These are phyloP conservation scores for Decapterus maruadsi DNA, from an alignment of 2,797 vertebrate genomes.

Conservation along the genomic window DNA sequence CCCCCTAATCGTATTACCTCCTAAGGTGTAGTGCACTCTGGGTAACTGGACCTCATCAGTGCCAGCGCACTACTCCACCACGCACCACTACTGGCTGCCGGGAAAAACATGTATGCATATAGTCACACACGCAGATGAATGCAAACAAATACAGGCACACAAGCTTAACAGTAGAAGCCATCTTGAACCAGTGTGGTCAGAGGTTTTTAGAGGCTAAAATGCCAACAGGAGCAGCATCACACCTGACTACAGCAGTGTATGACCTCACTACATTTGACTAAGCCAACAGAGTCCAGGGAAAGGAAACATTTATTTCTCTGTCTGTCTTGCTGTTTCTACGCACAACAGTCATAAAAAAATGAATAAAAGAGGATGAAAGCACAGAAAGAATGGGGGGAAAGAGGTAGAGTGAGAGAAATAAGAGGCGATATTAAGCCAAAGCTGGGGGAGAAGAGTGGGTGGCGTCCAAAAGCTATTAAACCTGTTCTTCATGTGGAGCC, in stretches of 20 bases:
- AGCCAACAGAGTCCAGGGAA: conserved; percentile 29
- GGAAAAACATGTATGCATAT: conserved; percentile 40
- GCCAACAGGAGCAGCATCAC: conserved; percentile 39
- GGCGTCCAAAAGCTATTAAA: conserved; percentile 75
- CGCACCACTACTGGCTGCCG: conserved; percentile 44
- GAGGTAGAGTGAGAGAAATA: conserved; percentile 37
- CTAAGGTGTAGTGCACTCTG: conserved; percentile 74
- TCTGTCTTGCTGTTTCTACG: conserved; percentile 17
- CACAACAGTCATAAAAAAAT: conserved; percentile 20
- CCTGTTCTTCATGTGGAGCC: conserved; percentile 74
- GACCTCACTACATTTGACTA: conserved; percentile 37
- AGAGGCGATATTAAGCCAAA: conserved; percentile 59
- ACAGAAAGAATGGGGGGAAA: conserved; percentile 21
- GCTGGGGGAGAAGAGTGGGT: conserved; percentile 49
- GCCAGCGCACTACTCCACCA: conserved; percentile 48
- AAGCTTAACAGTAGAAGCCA: conserved; percentile 4
- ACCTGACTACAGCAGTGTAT: conserved; percentile 50
- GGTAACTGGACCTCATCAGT: conserved; percentile 69
- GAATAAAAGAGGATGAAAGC: conserved; percentile 38
- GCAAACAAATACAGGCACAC: conserved; percentile 49
- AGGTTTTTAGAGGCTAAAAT: conserved; percentile 29
- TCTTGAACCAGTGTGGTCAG: conserved; percentile 11
- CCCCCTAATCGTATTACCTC: conserved; percentile 82
- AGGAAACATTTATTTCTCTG: conserved; percentile 39
- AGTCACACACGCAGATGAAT: conserved; percentile 27